A percentile compares a stretch with the other conserved stretches of the same genome.
phyloP scores from a whole-genome alignment of 2,888 invertebrate genomes.

The Zaprionus obscuricornis region DNA sequence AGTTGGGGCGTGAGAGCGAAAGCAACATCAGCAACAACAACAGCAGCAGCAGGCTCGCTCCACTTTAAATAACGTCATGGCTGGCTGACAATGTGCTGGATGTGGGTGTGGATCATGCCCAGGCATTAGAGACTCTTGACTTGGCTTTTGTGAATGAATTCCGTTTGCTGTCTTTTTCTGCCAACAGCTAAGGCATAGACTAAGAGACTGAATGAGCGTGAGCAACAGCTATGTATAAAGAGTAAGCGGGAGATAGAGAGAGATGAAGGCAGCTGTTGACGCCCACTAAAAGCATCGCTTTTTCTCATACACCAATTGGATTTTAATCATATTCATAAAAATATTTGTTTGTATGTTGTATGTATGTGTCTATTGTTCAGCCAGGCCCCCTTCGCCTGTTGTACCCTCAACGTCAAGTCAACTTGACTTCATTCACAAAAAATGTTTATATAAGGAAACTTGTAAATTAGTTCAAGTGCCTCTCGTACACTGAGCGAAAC shows the following conservation, averaged over 20 bases:
- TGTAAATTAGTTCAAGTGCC: constrained; percentile 69
- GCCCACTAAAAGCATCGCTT: constrained; percentile 55
- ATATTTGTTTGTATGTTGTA: not conserved
- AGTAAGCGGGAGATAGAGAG: constrained; percentile 20
- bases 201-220: not conserved
- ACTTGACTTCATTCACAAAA: constrained; percentile 59
- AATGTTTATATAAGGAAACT: constrained; percentile 75
- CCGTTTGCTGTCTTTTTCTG: constrained; percentile 37
- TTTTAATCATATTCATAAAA: constrained; percentile 68
- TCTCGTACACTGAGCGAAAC: constrained; percentile 63
- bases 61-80: constrained; percentile 62
- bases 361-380: constrained; percentile 12
- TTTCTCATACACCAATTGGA: constrained; percentile 59
- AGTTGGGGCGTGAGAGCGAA: not conserved
- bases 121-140: constrained; percentile 53
- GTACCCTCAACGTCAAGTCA: no score
- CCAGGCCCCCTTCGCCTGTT: not conserved
- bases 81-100: constrained; percentile 14
- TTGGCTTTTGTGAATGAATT: constrained; percentile 71
- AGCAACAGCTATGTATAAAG: no score
- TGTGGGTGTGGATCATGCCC: constrained; percentile 69
- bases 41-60: constrained; percentile 44
- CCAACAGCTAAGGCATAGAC: constrained; percentile 13
- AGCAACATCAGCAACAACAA: no score
- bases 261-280: constrained; percentile 34